Evolutionary conservation across 2,888 invertebrate species (phyloP), one percentile per base, ranked within the genome.

Genomic region (Glaucopsyche alexis): DNA sequence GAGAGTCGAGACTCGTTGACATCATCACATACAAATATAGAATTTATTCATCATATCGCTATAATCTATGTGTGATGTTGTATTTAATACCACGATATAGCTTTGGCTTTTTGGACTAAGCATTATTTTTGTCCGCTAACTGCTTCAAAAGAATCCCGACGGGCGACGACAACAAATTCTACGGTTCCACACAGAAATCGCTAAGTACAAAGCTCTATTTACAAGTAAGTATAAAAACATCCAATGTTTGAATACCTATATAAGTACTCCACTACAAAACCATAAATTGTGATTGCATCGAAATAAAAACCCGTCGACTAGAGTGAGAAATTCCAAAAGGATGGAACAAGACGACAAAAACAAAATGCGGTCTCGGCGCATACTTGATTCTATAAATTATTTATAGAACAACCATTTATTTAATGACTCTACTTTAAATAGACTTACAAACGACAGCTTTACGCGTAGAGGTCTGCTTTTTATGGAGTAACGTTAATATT

Each of bases 351-450:
- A 7, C 13, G 49, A 29, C 19, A 47, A 29, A 69, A 47, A 69
- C 47, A 29, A 49, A 47, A 47, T n/a, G 65, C 9, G 16, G 9
- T 7, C 66, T 42, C 13, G 66, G 9, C 42, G 66, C 66, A 66
- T 66, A 66, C 66, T 42, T 60, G 60, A 6, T 38, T 29, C 60
- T 60, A 60, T 13, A 60, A 60, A 67, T 67, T 67, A 67, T 67
- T 67, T 67, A 45, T 67, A 67, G 67, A 42, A 67, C 60, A 60
- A 14, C 60, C 14, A 60, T 60, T 60, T 60, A 60, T 60, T 60
- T 60, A 60, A 60, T 38, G 60, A 38, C 60, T 60, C 55, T 29
- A 60, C 60, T 60, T 60, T 13, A 60, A 60, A 60, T 38, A 60
- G 60, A 60, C 13, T 13, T 60, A 29, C 13, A 47, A 29, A 60